Percentiles rank a stretch among this genome's conserved stretches.
Evolutionary conservation across 2,113 vertebrate genomes (phyloP).

Genomic region (Blennius ocellaris): DNA sequence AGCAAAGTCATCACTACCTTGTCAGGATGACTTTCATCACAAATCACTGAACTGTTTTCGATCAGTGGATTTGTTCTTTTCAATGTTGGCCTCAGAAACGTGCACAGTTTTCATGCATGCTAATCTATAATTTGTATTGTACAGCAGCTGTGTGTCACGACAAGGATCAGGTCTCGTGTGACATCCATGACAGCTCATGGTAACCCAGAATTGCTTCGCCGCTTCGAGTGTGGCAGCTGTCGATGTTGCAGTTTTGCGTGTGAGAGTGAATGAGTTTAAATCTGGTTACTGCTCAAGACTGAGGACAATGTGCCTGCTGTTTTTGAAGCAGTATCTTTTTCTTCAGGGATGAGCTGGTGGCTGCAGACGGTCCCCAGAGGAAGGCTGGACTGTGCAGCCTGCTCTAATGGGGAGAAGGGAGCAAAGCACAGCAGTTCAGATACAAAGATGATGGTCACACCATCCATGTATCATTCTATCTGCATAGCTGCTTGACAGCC

Average conservation of each 20-base stretch:
- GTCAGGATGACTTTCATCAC: conserved; percentile 49
- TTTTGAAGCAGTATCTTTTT: conserved; percentile 43
- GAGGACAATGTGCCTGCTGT: conserved; percentile 26
- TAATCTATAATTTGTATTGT: conserved; percentile 18
- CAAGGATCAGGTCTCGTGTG: conserved; percentile 60
- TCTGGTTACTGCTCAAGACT: conserved; percentile 16
- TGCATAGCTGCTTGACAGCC: conserved; percentile 55
- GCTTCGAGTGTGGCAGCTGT: conserved; percentile 54
- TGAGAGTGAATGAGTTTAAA: conserved; percentile 28
- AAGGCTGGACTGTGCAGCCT: conserved; percentile 12
- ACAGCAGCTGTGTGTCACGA: conserved; percentile 59
- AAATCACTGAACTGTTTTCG: conserved; percentile 46
- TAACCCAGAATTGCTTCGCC: conserved; percentile 64
- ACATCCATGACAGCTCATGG: conserved; percentile 51
- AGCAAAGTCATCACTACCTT: conserved; percentile 29
- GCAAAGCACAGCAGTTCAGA: conserved; percentile 31
- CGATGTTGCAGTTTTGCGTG: conserved; percentile 13
- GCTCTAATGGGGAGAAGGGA: conserved; percentile 23
- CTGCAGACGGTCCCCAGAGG: conserved; percentile 39
- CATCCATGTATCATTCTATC: conserved; percentile 53
- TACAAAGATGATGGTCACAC: conserved; percentile 37
- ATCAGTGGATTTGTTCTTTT: neutral
- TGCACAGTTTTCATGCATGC: conserved; percentile 20
- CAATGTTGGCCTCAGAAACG: neutral
- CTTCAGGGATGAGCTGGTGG: conserved; percentile 41